Evolutionary conservation across 2,888 invertebrate genomes (phyloP).

Genomic region (Xestia xanthographa): DNA sequence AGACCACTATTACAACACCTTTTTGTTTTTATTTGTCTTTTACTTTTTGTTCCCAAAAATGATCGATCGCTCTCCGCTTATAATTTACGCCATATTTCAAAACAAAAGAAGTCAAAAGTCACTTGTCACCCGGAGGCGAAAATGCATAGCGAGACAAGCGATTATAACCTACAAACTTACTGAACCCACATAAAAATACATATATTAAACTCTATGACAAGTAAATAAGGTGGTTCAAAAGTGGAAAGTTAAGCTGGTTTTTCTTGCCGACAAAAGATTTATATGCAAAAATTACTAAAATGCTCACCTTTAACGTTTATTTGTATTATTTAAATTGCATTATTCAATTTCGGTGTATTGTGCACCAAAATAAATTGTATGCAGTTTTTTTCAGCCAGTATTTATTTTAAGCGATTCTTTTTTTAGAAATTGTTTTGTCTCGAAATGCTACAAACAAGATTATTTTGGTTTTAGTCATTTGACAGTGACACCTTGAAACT

Average conservation of each 20-base stretch:
- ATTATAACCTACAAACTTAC: slow-evolving; percentile 67
- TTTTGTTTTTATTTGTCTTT: not conserved
- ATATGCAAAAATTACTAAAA: slow-evolving; percentile 74
- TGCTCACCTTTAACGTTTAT: slow-evolving; percentile 63
- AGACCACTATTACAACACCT: not conserved
- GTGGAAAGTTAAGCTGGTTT: slow-evolving; percentile 41
- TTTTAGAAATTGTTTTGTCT: slow-evolving; percentile 17
- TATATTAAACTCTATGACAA: slow-evolving; percentile 49
- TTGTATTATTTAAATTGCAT: slow-evolving; percentile 66
- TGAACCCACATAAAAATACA: slow-evolving; percentile 3
- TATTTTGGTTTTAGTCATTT: slow-evolving; percentile 13
- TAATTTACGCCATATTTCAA: slow-evolving; percentile 65
- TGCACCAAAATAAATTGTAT: slow-evolving; percentile 54
- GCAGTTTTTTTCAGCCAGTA: slow-evolving; percentile 9
- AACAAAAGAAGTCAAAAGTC: slow-evolving; percentile 84
- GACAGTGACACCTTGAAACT: not conserved
- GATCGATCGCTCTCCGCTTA: slow-evolving; percentile 47
- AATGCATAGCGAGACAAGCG: slow-evolving; percentile 67
- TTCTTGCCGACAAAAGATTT: slow-evolving; percentile 72
- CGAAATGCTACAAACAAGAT: not conserved
- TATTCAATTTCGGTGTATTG: slow-evolving; percentile 65
- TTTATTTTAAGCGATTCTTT: not conserved
- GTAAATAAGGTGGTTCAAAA: slow-evolving; percentile 33
- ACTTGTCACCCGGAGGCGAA: slow-evolving; percentile 81
- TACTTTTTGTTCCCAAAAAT: slow-evolving; percentile 12